Conservation (phyloP, 2,113 vertebrate species). For the Bos javanicus region DNA sequence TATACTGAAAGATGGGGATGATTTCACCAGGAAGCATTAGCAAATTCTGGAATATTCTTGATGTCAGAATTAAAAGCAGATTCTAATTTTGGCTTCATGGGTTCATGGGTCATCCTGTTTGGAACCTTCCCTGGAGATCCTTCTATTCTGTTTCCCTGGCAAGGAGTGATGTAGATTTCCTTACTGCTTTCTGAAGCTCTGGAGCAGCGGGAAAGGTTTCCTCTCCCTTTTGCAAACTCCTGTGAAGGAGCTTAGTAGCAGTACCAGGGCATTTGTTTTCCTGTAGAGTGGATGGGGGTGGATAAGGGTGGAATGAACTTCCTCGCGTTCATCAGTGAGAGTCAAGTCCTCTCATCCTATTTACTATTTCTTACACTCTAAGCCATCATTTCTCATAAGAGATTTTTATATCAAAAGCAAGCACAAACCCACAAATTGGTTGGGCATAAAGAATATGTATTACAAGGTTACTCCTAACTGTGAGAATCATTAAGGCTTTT, state of each 20-base stretch:
- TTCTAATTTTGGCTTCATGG: background rate
- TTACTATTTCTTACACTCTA: background rate
- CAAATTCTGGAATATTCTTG: background rate
- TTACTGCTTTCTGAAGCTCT: background rate
- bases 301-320: background rate
- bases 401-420: background rate
- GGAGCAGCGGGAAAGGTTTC: background rate
- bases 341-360: background rate
- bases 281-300: background rate
- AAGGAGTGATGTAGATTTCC: background rate
- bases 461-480: background rate
- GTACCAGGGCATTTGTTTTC: slow-evolving; percentile 5
- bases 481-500: background rate
- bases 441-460: background rate
- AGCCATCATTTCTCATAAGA: background rate
- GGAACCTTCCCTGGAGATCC: background rate
- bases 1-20: background rate
- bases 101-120: background rate
- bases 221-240: background rate
- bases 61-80: background rate
- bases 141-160: background rate
- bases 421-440: background rate
- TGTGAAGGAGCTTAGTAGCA: background rate
- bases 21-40: background rate
- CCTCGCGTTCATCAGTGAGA: background rate